phyloP scores from a whole-genome alignment of 1,140 invertebrate species.

The Drosophila lowei region DNA sequence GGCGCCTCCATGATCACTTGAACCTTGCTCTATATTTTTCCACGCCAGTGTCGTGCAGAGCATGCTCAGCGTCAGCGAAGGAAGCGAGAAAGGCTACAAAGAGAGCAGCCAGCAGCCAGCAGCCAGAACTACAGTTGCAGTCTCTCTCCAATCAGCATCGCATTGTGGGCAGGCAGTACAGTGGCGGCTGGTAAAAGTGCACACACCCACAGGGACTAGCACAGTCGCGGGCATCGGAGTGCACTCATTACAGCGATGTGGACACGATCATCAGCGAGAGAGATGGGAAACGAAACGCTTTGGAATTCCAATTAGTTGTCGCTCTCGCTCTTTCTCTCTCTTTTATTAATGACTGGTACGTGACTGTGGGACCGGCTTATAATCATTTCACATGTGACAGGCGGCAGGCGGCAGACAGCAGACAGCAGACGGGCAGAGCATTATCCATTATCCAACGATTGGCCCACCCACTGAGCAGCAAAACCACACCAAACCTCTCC shows the following conservation, averaged over 20 bases:
- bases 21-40: constrained; percentile 29
- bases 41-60: constrained; percentile 19
- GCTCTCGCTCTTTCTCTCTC: too few relatives aligned
- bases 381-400: constrained; percentile 42
- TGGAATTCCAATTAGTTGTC: constrained; percentile 40
- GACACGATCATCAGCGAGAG: constrained; percentile 8
- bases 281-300: constrained; percentile 14
- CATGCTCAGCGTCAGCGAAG: background rate
- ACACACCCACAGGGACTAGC: too few relatives aligned
- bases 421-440: constrained; percentile 7
- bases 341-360: constrained; percentile 46
- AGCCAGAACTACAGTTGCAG: background rate
- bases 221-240: too few relatives aligned
- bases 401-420: too few relatives aligned
- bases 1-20: constrained; percentile 36
- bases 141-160: too few relatives aligned
- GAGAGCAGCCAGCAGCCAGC: background rate
- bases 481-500: too few relatives aligned
- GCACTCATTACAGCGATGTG: too few relatives aligned
- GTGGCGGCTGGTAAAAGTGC: too few relatives aligned
- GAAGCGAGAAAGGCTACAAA: background rate
- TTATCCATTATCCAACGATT: constrained; percentile 25
- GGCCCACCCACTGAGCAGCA: background rate
- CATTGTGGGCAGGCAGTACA: too few relatives aligned
- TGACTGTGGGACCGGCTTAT: constrained; percentile 33